Conservation (phyloP, 1,140 invertebrate species). For the Coenobita brevimanus region DNA sequence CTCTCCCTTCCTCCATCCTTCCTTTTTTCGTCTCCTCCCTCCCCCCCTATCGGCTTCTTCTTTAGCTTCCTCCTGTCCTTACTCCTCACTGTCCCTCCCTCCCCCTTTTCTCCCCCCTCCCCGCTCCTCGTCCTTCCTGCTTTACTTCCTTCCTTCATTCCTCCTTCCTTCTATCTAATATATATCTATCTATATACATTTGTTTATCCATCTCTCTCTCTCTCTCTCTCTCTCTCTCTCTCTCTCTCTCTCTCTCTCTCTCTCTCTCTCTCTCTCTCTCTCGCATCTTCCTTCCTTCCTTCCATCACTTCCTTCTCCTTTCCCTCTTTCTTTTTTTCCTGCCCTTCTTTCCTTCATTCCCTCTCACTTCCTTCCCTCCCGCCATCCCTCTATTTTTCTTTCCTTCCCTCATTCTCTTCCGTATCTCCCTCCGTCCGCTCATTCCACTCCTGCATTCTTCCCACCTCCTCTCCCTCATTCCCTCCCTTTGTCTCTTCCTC, state of each 20-base stretch:
- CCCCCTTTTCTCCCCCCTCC: not conserved
- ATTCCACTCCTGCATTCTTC: not conserved
- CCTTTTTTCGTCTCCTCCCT: no score
- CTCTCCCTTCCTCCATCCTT: no score
- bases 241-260: not conserved
- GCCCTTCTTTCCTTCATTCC: not conserved
- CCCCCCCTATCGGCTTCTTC: not conserved
- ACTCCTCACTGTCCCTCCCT: not conserved
- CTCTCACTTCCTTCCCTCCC: constrained; percentile 7
- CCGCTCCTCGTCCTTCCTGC: not conserved
- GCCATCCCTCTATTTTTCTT: not conserved
- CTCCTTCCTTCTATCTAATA: not conserved
- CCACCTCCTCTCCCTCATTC: not conserved
- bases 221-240: not conserved
- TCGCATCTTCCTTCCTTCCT: not conserved
- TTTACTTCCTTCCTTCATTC: not conserved
- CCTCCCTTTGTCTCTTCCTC: not conserved
- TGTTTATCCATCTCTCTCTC: not conserved
- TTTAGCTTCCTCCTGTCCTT: not conserved
- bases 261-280: no score
- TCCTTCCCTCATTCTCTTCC: not conserved
- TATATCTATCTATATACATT: not conserved
- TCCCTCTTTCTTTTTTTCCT: no score
- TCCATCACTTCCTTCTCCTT: not conserved
- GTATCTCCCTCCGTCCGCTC: not conserved